Conservation (phyloP, 2,113 vertebrate genomes). For the Proteles cristata region DNA sequence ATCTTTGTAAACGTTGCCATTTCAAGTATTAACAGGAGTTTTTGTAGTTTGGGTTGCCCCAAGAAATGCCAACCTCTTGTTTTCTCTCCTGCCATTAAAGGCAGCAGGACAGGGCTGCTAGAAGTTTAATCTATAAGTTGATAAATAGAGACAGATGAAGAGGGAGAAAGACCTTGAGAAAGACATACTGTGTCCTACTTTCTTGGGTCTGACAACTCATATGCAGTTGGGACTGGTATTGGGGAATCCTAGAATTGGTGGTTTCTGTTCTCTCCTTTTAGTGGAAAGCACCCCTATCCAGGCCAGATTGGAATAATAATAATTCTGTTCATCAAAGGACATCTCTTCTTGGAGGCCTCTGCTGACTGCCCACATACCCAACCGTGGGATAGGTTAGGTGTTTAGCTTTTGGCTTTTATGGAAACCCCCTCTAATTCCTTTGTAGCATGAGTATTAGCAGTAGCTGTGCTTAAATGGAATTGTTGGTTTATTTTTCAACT, state of each 20-base stretch:
- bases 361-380: too few species aligned
- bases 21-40: background rate
- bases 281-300: background rate
- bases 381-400: background rate
- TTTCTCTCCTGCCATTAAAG: background rate
- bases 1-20: background rate
- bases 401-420: background rate
- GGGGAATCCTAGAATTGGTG: background rate
- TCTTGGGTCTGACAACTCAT: background rate
- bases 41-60: background rate
- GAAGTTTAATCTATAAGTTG: background rate
- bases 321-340: background rate
- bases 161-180: background rate
- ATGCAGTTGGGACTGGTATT: background rate
- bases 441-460: background rate
- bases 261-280: background rate
- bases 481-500: background rate
- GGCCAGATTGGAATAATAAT: background rate
- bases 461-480: background rate
- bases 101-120: background rate
- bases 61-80: background rate
- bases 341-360: background rate
- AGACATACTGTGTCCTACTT: background rate
- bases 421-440: fast-evolving
- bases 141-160: background rate